Conservation (phyloP, 2,113 vertebrate species). For the zebrafish (Danio rerio) region GRCz12tu NC_133180.1:21145001-21145500, state of each 20-base stretch:
- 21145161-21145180: neutral
- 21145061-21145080: slow-evolving; percentile 22
- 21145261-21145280: too few relatives aligned
- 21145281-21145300: too few relatives aligned
- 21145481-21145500: neutral
- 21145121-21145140: too few relatives aligned
- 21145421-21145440: slow-evolving; percentile 4
- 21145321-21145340: too few relatives aligned
- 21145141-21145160: neutral
- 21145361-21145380: too few relatives aligned
- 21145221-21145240: neutral
- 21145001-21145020: slow-evolving; percentile 32
- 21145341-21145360: too few relatives aligned
- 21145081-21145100: slow-evolving; percentile 37
- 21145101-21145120: slow-evolving; percentile 26
- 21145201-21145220: neutral
- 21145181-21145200: neutral
- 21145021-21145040: slow-evolving; percentile 2
- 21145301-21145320: too few relatives aligned
- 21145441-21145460: slow-evolving; percentile 15
- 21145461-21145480: neutral
- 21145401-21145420: neutral
- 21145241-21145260: slow-evolving; percentile 27
- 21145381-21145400: neutral
- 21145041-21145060: slow-evolving; percentile 47